These are phyloP conservation scores for Oenanthe oenanthe DNA, from an alignment of 2,113 vertebrate species.

Conservation along the genomic window DNA sequence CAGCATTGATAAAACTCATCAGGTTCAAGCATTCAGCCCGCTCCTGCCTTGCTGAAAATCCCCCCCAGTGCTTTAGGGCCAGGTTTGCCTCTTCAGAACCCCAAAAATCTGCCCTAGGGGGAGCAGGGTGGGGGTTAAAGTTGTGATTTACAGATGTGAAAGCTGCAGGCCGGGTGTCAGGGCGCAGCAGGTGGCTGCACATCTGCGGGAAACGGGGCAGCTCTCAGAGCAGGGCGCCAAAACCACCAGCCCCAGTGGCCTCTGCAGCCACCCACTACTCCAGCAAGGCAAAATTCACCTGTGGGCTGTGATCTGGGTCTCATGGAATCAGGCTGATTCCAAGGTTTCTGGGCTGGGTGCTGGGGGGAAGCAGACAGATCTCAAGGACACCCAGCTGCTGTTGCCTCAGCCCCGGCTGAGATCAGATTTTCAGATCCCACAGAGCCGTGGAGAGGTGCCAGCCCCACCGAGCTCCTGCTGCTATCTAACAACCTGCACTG, in stretches of 20 bases:
- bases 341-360: not conserved
- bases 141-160: not conserved
- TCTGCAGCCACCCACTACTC: not conserved
- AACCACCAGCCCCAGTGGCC: not conserved
- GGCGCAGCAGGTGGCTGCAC: not conserved
- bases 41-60: not conserved
- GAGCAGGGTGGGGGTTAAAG: not conserved
- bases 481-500: conserved; percentile 6
- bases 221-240: not conserved
- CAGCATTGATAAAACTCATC: not conserved
- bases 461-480: not conserved
- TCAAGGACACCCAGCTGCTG: not conserved
- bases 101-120: not conserved
- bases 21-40: not conserved
- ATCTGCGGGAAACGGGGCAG: not conserved
- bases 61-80: not conserved
- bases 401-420: not conserved
- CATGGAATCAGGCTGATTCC: not conserved
- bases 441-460: conserved; percentile 30
- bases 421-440: not conserved
- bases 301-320: not conserved
- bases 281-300: not conserved
- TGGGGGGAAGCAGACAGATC: not conserved
- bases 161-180: not conserved
- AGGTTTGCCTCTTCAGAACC: no score